Evolutionary conservation across 64 coral and sea anemone genomes (phyloP).

Genomic region (Orbicella faveolata): DNA sequence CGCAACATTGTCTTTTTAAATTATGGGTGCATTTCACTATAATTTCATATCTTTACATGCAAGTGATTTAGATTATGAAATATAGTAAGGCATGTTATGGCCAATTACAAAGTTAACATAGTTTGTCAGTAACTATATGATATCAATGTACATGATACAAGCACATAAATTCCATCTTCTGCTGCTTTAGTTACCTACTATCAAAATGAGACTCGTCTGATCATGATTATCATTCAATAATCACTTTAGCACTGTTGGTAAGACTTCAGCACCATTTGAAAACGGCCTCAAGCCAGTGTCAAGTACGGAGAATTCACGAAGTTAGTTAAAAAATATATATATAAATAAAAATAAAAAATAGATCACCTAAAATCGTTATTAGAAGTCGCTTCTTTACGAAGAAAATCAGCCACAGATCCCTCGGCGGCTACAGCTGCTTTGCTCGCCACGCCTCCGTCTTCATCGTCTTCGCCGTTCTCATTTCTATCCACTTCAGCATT

Average conservation of each 20-base stretch:
- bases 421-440: neutral
- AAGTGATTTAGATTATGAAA: no score
- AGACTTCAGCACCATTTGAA: neutral
- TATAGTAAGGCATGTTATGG: no score
- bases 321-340: neutral
- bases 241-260: neutral
- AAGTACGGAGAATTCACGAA: neutral
- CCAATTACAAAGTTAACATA: no score
- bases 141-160: neutral
- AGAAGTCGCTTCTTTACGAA: constrained; percentile 82
- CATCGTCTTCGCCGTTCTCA: neutral
- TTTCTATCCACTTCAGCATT: constrained; percentile 2
- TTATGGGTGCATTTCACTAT: no score
- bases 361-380: constrained; percentile 89
- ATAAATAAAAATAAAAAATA: neutral
- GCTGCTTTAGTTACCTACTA: no score
- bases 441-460: constrained; percentile 12
- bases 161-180: no score
- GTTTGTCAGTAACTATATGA: no score
- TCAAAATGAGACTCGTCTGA: no score
- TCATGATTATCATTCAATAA: neutral
- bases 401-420: constrained; percentile 66
- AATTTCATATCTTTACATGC: no score
- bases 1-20: no score
- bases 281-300: neutral